Percentiles rank a stretch among this genome's conserved stretches.
phyloP scores from a whole-genome alignment of 2,797 vertebrate genomes.

The Serranus cabrilla region DNA sequence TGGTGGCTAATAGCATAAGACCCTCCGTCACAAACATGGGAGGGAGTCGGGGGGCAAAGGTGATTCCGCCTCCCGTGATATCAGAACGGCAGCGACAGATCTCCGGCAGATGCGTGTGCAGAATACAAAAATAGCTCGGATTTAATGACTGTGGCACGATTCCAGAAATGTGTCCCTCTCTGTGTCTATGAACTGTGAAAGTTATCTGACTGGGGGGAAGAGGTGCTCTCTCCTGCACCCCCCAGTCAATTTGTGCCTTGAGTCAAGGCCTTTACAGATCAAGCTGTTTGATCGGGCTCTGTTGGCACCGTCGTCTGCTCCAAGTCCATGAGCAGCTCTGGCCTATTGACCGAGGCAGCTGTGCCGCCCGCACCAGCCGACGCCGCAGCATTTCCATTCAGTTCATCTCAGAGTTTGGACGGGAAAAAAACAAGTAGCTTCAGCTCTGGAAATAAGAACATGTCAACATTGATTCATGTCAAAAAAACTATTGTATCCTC shows the following conservation, averaged over 20 bases:
- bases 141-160: conserved; percentile 74
- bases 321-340: conserved; percentile 65
- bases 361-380: conserved; percentile 47
- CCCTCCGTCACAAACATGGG: conserved; percentile 57
- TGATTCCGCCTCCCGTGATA: conserved; percentile 67
- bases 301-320: conserved; percentile 61
- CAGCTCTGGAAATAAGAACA: conserved; percentile 71
- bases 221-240: conserved; percentile 50
- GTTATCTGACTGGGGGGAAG: conserved; percentile 63
- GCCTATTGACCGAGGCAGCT: conserved; percentile 76
- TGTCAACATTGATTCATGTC: conserved; percentile 75
- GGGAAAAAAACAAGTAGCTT: conserved; percentile 21
- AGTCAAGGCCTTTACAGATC: conserved; percentile 77
- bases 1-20: conserved; percentile 73
- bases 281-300: conserved; percentile 74
- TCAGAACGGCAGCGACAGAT: conserved; percentile 69
- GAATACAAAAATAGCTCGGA: conserved; percentile 65
- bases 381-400: conserved; percentile 58
- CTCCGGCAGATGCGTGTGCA: conserved; percentile 51
- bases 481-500: conserved; percentile 54
- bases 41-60: conserved; percentile 66
- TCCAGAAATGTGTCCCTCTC: conserved; percentile 65
- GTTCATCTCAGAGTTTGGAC: conserved; percentile 55
- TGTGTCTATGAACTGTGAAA: conserved; percentile 75
- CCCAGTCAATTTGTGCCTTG: conserved; percentile 73